phyloP scores from a whole-genome alignment of 2,113 vertebrate genomes.

The Caretta caretta region DNA sequence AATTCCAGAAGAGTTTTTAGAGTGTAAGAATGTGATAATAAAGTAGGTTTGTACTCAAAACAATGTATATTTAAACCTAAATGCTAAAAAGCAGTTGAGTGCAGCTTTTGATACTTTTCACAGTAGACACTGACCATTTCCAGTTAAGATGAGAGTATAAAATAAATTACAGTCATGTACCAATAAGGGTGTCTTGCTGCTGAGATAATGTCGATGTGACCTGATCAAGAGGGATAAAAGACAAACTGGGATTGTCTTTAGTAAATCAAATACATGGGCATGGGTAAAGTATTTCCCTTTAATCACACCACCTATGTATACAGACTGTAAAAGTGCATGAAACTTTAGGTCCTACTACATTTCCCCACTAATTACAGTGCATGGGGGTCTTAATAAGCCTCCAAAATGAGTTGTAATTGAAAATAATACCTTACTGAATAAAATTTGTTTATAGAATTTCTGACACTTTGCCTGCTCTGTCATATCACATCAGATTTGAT shows the following conservation, averaged over 20 bases:
- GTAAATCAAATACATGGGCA: not conserved
- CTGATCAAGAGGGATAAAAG: not conserved
- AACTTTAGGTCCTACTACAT: not conserved
- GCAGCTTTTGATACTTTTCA: not conserved
- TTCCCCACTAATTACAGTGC: not conserved
- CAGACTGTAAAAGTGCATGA: not conserved
- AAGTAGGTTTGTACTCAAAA: constrained; percentile 8
- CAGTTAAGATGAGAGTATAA: not conserved
- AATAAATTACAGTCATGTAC: not conserved
- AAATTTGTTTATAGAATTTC: not conserved
- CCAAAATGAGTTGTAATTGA: not conserved
- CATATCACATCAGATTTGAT: not conserved
- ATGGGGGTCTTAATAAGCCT: not conserved
- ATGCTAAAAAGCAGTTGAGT: not conserved
- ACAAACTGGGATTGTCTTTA: not conserved
- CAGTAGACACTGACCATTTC: not conserved
- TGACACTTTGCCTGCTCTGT: not conserved
- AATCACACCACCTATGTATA: not conserved
- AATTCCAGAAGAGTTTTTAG: constrained; percentile 4
- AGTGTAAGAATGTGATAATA: not conserved
- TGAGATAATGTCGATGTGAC: not conserved
- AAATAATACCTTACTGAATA: not conserved
- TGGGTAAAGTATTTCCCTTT: not conserved
- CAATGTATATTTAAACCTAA: constrained; percentile 27
- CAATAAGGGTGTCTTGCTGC: not conserved